Base-by-base conservation (phyloP, 2,113 vertebrate genomes). In the Pandion haliaetus region DNA sequence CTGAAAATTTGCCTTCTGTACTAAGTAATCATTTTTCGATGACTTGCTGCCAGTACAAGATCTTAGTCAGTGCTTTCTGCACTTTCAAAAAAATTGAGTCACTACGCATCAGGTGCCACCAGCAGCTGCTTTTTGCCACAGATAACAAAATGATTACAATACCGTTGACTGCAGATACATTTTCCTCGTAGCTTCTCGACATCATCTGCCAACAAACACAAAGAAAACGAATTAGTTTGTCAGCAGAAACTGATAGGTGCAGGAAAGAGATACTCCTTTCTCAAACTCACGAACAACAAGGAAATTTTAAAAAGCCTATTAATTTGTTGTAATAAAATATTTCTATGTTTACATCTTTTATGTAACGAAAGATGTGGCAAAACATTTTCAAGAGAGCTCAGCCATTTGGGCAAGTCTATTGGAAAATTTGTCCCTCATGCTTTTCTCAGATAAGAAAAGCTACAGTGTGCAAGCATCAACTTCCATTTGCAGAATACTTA, bases 91-190 rank as follows among this genome's bases (percentile, higher is more conserved):
- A 54, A 42, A 20, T 16, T 26, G 42, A 91, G 49, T 52, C 31
- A 54, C 57, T 42, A 67, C 54, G 45, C 29, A 57, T 50, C 65
- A 63, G 57, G 52, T 52, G 40, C 49, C 71, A 55, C 32, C 32
- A 92, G 20, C 14, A 8, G 71, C 31, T 82, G 24, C 19, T 70
- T 80, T 88, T 66, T 38, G 76, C 19, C 58, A 81, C 49, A 62
- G 69, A 23, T 67, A 91, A 85, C 52, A 67, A 61, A 89, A 69
- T 55, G 32, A 67, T 81, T 65, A 44, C 26, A 83, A 62, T 98
- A 99, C 99, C 99, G 94, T 98, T 98, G 45, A 98, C 97, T 59
- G 98, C 97, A 12, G 99, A 98, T 5, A 98, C 95, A 94, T 98
- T 97, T 95, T 98, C 98, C 97, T 99, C 98, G 26, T 98, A 98